A percentile compares a stretch with the other conserved stretches of the same genome.
Conservation (phyloP, 2,113 vertebrate species). For the Vulpes lagopus region DNA sequence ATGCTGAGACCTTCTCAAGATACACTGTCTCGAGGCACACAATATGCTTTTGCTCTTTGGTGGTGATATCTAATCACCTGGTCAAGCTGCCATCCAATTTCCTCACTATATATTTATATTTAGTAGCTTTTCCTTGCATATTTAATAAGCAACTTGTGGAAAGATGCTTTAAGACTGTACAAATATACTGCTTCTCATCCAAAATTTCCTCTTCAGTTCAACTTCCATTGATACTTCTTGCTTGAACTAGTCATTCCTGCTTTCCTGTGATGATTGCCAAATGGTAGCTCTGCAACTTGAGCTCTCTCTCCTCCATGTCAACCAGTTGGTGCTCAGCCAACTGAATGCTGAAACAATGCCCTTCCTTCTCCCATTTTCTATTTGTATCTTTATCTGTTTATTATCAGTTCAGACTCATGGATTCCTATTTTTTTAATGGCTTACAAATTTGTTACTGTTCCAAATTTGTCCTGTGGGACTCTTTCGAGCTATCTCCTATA, state of each 20-base stretch:
- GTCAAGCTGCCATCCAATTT: not conserved
- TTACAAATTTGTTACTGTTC: not conserved
- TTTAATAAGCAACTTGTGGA: slow-evolving; percentile 10
- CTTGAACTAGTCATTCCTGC: not conserved
- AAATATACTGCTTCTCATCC: not conserved
- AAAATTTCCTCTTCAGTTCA: not conserved
- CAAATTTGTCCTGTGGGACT: not conserved
- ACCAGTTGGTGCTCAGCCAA: not conserved
- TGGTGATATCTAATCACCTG: not conserved
- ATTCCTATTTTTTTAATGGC: not conserved
- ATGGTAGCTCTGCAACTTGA: not conserved
- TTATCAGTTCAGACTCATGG: not conserved
- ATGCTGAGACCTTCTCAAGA: not conserved
- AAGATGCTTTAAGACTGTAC: not conserved
- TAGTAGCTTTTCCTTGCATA: not conserved
- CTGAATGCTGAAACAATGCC: not conserved
- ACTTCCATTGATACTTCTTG: not conserved
- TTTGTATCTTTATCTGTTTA: not conserved
- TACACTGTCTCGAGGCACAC: rapidly evolving
- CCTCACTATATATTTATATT: not conserved
- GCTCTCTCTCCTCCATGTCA: not conserved
- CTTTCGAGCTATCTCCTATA: not conserved
- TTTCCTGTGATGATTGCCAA: not conserved
- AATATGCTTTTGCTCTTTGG: not conserved
- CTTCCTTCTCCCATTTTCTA: not conserved